Conservation (phyloP, 2,113 vertebrate species). For the Rostratula benghalensis region DNA sequence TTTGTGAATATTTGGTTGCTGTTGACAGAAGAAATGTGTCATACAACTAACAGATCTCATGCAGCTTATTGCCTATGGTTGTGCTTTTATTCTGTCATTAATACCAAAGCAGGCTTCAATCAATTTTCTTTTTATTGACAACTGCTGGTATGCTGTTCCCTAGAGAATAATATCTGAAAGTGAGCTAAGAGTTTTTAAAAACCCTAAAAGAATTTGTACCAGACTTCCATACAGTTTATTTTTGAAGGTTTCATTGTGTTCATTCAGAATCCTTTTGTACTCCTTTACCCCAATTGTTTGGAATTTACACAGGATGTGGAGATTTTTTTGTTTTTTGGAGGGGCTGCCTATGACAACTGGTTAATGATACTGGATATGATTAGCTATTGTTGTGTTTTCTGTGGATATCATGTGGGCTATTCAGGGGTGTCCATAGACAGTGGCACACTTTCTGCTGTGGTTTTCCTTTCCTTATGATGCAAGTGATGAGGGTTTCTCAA, state of each 20-base stretch:
- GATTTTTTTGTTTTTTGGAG: neutral
- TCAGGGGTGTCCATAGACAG: fast-evolving
- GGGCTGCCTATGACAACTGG: neutral
- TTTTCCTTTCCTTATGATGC: neutral
- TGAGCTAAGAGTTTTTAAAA: neutral
- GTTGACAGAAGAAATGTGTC: neutral
- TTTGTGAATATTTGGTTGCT: neutral
- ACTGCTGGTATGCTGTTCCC: neutral
- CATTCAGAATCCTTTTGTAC: neutral
- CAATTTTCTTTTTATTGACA: neutral
- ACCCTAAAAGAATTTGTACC: neutral
- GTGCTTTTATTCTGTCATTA: neutral
- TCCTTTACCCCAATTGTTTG: fast-evolving
- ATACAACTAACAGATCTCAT: neutral
- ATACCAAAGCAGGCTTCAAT: neutral
- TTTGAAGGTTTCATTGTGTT: neutral
- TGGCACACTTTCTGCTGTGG: neutral
- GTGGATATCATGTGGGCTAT: neutral
- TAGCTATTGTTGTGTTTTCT: neutral
- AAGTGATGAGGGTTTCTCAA: neutral
- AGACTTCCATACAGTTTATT: neutral
- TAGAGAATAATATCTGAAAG: neutral
- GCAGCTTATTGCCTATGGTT: neutral
- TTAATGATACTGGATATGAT: neutral
- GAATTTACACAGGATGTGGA: neutral